These are phyloP conservation scores for Rosalia funebris DNA, from an alignment of 2,888 invertebrate species.

Conservation along the genomic window DNA sequence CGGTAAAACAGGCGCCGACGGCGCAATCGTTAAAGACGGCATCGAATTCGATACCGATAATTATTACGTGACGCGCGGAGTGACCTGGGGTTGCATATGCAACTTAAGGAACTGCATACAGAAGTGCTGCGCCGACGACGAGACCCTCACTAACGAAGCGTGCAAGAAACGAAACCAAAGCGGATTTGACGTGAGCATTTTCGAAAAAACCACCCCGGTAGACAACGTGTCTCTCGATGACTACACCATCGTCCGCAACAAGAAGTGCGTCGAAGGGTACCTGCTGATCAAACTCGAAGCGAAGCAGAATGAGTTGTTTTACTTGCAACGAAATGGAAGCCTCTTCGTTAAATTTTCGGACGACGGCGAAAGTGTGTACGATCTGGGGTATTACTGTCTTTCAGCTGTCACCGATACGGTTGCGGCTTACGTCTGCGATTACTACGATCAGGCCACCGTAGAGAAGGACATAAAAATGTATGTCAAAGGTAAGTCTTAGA, in stretches of 20 bases:
- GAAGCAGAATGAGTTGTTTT: constrained; percentile 6
- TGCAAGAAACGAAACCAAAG: constrained; percentile 3
- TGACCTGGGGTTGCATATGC: constrained; percentile 37
- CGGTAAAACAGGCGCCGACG: background rate
- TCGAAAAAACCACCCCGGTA: constrained; percentile 7
- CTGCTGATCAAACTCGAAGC: background rate
- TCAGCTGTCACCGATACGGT: constrained; percentile 12
- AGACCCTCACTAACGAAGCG: background rate
- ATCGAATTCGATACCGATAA: constrained; percentile 14
- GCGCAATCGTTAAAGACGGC: constrained; percentile 20
- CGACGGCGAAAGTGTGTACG: constrained; percentile 5
- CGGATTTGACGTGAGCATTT: constrained; percentile 21
- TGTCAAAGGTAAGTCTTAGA: background rate
- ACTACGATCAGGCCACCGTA: background rate
- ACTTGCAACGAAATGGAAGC: constrained; percentile 30
- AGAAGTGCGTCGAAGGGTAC: constrained; percentile 15
- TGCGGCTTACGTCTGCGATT: constrained; percentile 11
- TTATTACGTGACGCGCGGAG: constrained; percentile 16
- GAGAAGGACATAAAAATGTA: background rate
- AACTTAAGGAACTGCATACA: constrained; percentile 40
- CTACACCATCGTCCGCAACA: constrained; percentile 17
- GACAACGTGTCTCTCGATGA: background rate
- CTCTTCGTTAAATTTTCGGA: constrained; percentile 23
- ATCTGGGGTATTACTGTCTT: constrained; percentile 30
- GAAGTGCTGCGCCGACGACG: constrained; percentile 42